Conservation (phyloP, 2,888 invertebrate species). For the Axea sp. region DNA sequence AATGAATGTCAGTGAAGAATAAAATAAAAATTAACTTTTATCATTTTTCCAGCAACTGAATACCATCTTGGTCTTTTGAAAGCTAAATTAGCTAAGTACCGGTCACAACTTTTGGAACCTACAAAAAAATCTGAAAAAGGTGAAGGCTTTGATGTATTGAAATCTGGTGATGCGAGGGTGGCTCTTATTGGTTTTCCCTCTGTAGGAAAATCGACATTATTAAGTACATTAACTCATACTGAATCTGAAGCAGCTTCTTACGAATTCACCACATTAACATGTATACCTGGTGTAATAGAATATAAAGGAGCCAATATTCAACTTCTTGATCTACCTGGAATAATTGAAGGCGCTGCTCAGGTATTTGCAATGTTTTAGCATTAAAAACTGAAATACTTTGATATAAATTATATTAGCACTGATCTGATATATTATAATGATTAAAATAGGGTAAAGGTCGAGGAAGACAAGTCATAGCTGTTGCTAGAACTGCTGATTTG, state of each 20-base stretch:
- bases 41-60: slow-evolving; percentile 90
- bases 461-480: slow-evolving; percentile 97
- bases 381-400: no score
- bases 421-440: no score
- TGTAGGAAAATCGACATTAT: slow-evolving; percentile 97
- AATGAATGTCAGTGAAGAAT: no score
- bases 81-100: slow-evolving; percentile 96
- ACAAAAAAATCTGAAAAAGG: slow-evolving; percentile 96
- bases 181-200: slow-evolving; percentile 99
- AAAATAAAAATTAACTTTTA: no score
- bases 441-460: slow-evolving; percentile 91
- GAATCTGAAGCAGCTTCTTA: slow-evolving; percentile 98
- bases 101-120: slow-evolving; percentile 96
- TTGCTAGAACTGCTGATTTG: slow-evolving; percentile 98
- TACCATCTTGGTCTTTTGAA: slow-evolving; percentile 99
- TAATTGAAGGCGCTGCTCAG: slow-evolving; percentile 99
- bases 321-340: slow-evolving; percentile 98
- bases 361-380: no score
- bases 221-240: slow-evolving; percentile 97
- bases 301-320: slow-evolving; percentile 99
- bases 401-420: neutral
- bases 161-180: slow-evolving; percentile 99
- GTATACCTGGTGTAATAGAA: slow-evolving; percentile 99
- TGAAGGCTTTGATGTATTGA: slow-evolving; percentile 99
- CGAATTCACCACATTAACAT: slow-evolving; percentile 99